These are phyloP conservation scores for Coranthus polyacanthus DNA, from an alignment of 2,797 vertebrate genomes.

Conservation along the genomic window DNA sequence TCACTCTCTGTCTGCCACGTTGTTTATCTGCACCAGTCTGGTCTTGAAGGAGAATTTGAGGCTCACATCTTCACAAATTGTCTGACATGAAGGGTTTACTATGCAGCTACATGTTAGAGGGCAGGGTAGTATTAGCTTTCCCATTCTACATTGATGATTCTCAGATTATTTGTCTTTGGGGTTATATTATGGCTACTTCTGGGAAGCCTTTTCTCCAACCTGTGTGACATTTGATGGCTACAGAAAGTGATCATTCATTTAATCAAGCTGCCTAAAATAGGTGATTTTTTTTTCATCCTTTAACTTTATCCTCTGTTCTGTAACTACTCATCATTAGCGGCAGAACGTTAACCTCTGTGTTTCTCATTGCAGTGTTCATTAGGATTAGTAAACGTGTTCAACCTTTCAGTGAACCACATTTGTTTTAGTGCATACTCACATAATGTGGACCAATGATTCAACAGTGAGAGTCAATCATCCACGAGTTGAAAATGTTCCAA, in stretches of 20 bases:
- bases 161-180: no score
- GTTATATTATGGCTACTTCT: no score
- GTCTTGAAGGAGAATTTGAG: not conserved
- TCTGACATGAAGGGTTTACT: constrained; percentile 4
- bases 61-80: not conserved
- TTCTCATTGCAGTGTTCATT: not conserved
- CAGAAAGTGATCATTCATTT: no score
- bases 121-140: not conserved
- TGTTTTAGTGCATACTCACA: not conserved
- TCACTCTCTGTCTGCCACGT: not conserved
- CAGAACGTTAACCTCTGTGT: not conserved
- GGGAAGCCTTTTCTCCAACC: no score
- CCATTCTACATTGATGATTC: no score
- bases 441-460: not conserved
- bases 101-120: not conserved
- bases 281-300: no score
- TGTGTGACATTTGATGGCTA: no score
- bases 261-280: no score
- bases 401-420: not conserved
- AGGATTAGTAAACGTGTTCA: not conserved
- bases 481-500: not conserved
- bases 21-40: constrained; percentile 9
- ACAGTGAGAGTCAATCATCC: not conserved
- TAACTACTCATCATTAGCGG: no score
- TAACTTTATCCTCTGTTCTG: no score